A percentile compares a stretch with the other conserved stretches of the same genome.
Evolutionary conservation across 2,113 vertebrate species (phyloP).

Genomic region (Otis tarda): DNA sequence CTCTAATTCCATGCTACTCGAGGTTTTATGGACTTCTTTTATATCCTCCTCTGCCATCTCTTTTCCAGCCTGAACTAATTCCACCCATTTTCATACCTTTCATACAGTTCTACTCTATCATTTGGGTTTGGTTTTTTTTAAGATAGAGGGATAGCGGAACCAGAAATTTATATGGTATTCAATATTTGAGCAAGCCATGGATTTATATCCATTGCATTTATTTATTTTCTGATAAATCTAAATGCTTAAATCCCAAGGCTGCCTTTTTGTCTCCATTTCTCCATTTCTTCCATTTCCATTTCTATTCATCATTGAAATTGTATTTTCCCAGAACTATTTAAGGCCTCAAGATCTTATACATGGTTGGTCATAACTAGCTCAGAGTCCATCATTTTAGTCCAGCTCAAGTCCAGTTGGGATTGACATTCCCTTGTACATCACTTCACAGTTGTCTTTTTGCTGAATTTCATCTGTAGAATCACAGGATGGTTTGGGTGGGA

Average conservation of each 20-base stretch:
- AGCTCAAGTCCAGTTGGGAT: background rate
- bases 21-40: background rate
- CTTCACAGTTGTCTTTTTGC: background rate
- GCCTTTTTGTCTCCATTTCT: background rate
- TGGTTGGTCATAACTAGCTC: background rate
- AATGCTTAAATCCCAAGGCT: background rate
- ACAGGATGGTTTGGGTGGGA: no score
- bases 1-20: background rate
- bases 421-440: background rate
- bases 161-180: accelerated
- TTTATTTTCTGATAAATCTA: background rate
- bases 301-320: background rate
- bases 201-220: background rate
- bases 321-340: background rate
- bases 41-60: background rate
- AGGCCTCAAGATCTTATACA: background rate
- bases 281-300: background rate
- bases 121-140: background rate
- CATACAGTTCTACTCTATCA: background rate
- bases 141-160: background rate
- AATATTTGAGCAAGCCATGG: background rate
- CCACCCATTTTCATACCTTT: background rate
- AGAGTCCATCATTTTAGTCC: background rate
- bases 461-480: background rate
- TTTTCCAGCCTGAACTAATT: background rate